Conservation (phyloP, 2,888 invertebrate genomes). For the Mechanitis mazaeus region DNA sequence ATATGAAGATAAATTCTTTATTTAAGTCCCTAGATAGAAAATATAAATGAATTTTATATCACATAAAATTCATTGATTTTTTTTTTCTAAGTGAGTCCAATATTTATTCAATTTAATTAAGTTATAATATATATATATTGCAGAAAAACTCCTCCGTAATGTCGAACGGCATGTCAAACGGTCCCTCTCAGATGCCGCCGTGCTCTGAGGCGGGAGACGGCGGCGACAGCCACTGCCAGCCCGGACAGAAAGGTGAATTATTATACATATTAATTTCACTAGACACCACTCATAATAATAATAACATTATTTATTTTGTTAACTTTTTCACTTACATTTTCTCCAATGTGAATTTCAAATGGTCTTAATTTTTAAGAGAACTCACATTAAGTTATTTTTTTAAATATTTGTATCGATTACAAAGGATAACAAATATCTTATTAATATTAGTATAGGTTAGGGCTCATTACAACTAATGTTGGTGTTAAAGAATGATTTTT, state of each 20-base stretch:
- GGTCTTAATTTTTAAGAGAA: no score
- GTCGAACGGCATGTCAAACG: conserved; percentile 70
- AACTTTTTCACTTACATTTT: no score
- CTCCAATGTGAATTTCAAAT: no score
- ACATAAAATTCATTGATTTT: no score
- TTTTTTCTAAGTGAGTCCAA: no score
- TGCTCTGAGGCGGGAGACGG: conserved; percentile 56
- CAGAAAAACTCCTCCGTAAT: conserved; percentile 75
- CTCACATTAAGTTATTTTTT: no score
- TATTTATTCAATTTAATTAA: no score
- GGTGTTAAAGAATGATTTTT: conserved; percentile 27
- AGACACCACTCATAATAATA: no score
- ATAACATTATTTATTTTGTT: no score
- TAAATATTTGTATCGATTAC: no score
- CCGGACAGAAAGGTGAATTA: conserved; percentile 61
- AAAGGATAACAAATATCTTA: background rate
- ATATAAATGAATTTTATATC: no score
- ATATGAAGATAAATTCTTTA: background rate
- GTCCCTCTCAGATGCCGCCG: conserved; percentile 55
- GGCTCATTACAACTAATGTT: conserved; percentile 12
- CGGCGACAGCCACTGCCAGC: conserved; percentile 47
- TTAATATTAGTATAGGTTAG: background rate
- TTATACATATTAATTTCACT: background rate
- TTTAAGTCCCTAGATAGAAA: no score
- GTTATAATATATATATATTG: conserved; percentile 21